Evolutionary conservation across 2,113 vertebrate genomes (phyloP), one percentile per base, ranked within the genome.

Genomic region (Microtus montanus): DNA sequence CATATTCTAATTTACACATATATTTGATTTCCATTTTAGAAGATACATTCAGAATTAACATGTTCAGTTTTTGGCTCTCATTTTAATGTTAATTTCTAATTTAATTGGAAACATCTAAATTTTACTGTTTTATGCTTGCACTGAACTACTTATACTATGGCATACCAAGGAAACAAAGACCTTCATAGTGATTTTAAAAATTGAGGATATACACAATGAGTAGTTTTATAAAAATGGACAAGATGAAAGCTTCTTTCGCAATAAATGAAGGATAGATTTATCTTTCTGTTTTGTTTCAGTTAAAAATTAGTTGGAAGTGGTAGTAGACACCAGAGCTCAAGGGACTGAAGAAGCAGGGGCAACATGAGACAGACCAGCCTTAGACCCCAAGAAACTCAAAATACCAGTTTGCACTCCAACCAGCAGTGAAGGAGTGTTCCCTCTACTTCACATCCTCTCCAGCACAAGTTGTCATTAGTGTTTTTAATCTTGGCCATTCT

Each of bases 241-340:
- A 12, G 5, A 7, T 63, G 12, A 47, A 94, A 90, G 47, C 3
- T 64, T 22, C 30, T 71, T 33, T 49, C 15, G 20, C 44, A 61
- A 44, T 30, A 44, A 61, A 64, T 64, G 97, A 98, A 98, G 98
- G 98, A 97, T 93, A 98, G 97, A 22, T 97, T 98, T 98, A 96
- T 97, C 95, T 97, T 97, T 97, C 93, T 97, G 96, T 96, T 97
- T 93, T 96, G 78, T 98, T 98, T 96, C 90, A 98, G 98, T 98
- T 66, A 97, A 98, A 98, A 93, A 78, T 30, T 14, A 82, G 6
- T 24, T 13, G 20, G 20, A 35, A 26, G 35, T 83, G 13, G n/a
- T 61, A 33, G 5, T 83, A 61, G 3, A 4, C 5, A 3, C 35
- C 79, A 82, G 35, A 22, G 24, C 54, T 82, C 22, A 38, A 54